Evolutionary conservation across 2,113 vertebrate species (phyloP), one percentile per base, ranked within the genome.

Genomic region (Setophaga kirtlandii): DNA sequence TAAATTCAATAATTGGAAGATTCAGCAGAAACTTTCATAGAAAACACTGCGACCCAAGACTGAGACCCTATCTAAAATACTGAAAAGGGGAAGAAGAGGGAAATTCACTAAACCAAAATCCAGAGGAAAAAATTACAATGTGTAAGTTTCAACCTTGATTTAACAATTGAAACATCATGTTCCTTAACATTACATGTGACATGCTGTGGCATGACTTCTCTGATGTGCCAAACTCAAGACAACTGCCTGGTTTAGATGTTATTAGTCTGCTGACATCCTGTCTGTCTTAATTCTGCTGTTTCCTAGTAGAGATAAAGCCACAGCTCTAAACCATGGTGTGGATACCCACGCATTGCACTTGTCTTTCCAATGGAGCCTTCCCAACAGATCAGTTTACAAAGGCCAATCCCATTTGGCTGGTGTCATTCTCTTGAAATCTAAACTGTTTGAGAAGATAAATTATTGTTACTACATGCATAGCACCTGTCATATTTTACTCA

Each of bases 371-470:
- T 9, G 5, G n/a, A 75, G 52, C 22, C 50, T 85, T 76, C 62
- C 69, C 49, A 88, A 88, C 74, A 1, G 24, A 50, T 80, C 67
- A 28, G 35, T 75, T 89, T 90, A 59, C 39, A 71, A 90, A 83
- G 65, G 39, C 55, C 71, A 71, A 8, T 16, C 20, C 23, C 42
- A 37, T 55, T 83, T 94, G 74, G 67, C 58, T 71, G 44, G 49
- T 79, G 62, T 35, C 30, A 15, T 62, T 73, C 49, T 62, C 81
- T 69, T 76, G 50, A 94, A 90, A 91, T 65, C 24, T 59, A 93
- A 76, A 76, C 70, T 73, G 53, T 75, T 80, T 55, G 53, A 89
- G 71, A 91, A 93, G 53, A 95, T 14, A 91, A 87, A 90, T 91
- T 79, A 73, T 42, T 94, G 89, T 79, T 87, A 59, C 75, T 93